phyloP scores from a whole-genome alignment of 2,888 invertebrate species.

The Oeneis ivallda region DNA sequence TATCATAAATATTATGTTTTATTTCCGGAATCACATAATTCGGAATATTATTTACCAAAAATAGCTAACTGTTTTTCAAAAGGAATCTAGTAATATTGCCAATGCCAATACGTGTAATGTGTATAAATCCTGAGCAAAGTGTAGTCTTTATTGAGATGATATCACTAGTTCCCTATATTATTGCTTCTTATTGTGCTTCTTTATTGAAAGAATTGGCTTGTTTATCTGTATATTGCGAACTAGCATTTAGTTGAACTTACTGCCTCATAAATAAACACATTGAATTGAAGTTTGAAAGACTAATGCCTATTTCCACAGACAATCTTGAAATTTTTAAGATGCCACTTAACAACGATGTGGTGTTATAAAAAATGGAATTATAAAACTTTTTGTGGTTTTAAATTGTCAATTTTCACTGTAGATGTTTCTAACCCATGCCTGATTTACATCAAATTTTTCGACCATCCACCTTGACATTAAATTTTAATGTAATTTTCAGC shows the following conservation, averaged over 20 bases:
- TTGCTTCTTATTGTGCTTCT: slow-evolving; percentile 21
- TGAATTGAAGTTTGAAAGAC: too few relatives aligned
- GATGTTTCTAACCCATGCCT: too few relatives aligned
- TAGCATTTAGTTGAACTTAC: slow-evolving; percentile 7
- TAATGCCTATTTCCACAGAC: neutral
- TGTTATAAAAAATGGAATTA: too few relatives aligned
- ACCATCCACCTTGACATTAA: too few relatives aligned
- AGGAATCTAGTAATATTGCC: slow-evolving; percentile 17
- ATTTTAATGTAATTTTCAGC: too few relatives aligned
- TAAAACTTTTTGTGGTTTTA: too few relatives aligned
- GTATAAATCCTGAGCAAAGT: slow-evolving; percentile 21
- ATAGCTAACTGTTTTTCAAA: neutral
- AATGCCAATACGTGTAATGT: slow-evolving; percentile 13
- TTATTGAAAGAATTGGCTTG: slow-evolving; percentile 30
- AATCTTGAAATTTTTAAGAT: neutral
- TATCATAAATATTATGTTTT: neutral
- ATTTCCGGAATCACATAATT: slow-evolving; percentile 6
- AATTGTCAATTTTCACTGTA: too few relatives aligned
- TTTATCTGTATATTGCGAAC: slow-evolving; percentile 15
- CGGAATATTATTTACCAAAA: neutral
- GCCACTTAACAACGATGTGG: too few relatives aligned
- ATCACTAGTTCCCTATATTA: slow-evolving; percentile 20
- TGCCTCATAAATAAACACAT: neutral
- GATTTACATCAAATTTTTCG: too few relatives aligned
- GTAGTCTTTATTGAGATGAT: slow-evolving; percentile 24